Evolutionary conservation across 2,797 vertebrate species (phyloP), one percentile per base, ranked within the genome.

Genomic region (Alcedo quadribrachys): DNA sequence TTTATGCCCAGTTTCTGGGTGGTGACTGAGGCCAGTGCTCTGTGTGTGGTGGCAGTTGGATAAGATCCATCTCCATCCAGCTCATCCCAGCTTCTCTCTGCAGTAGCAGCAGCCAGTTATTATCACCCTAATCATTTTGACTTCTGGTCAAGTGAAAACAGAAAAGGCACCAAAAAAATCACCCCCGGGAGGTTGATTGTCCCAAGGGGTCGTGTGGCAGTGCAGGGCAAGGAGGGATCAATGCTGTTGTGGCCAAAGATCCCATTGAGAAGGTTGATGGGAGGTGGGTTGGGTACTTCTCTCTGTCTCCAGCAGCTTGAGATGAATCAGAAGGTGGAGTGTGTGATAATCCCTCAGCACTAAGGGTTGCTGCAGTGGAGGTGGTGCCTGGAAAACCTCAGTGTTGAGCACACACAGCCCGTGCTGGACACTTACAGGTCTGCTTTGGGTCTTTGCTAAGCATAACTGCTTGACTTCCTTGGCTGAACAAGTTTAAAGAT

Each of bases 361-460:
- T 37, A 46, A 67, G 35, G 61, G 55, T 10, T 62, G 50, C 27
- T 60, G 69, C 55, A 27, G 2, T 42, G 1, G 1, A 71, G 60
- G 48, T 25, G 48, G 20, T 13, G 16, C 17, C 58, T 68, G 42
- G 54, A 46, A 81, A 46, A 8, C 25, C 25, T 75, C 43, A 0
- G 46, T 27, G 3, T 69, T 69, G 60, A 18, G 14, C 53, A 10
- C 66, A 33, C 3, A 3, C 11, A 24, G 30, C 2, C 2, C 0
- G 13, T 4, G 4, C 1, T 22, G 37, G 48, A 42, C 19, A 3
- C 1, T 1, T 28, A 7, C 2, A 3, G 32, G 25, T 0, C 45
- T 37, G 6, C 33, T 40, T 75, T 55, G 8, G 5, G 20, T 20
- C 13, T 22, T 46, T 62, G 40, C 63, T 43, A 3, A 33, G 33